Evolutionary conservation across 2,888 invertebrate genomes (phyloP).

Genomic region (Geophilus truncorum): DNA sequence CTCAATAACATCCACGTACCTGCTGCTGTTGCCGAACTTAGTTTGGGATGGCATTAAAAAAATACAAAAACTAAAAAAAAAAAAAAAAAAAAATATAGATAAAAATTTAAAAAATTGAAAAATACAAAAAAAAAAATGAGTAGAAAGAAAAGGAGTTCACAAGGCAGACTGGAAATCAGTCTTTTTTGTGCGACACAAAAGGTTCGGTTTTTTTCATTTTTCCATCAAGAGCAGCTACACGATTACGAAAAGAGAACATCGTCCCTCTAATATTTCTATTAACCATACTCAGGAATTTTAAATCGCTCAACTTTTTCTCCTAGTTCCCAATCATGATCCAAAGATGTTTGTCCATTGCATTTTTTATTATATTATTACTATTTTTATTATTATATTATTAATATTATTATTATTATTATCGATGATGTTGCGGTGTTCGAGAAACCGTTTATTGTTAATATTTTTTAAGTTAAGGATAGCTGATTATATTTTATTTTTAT

Average conservation of each 20-base stretch:
- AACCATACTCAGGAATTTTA: background rate
- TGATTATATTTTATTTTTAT: background rate
- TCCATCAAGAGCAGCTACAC: background rate
- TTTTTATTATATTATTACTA: background rate
- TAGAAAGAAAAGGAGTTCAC: background rate
- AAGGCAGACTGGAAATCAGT: background rate
- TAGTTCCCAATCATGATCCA: background rate
- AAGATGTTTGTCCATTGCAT: background rate
- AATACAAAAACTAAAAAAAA: background rate
- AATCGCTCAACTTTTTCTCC: background rate
- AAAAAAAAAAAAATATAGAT: background rate
- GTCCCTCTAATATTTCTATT: background rate
- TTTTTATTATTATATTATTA: background rate
- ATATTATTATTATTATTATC: no score
- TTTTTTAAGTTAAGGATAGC: no score
- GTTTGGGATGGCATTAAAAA: background rate
- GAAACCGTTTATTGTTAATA: no score
- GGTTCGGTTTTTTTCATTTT: background rate
- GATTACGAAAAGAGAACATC: background rate
- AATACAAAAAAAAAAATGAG: background rate
- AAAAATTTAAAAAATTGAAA: background rate
- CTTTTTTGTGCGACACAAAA: background rate
- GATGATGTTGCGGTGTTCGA: no score
- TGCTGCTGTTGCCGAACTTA: constrained; percentile 4
- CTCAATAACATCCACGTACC: constrained; percentile 5